A percentile compares a stretch with the other conserved stretches of the same genome.
phyloP scores from a whole-genome alignment of 2,113 vertebrate species.

The Syngnathus floridae region DNA sequence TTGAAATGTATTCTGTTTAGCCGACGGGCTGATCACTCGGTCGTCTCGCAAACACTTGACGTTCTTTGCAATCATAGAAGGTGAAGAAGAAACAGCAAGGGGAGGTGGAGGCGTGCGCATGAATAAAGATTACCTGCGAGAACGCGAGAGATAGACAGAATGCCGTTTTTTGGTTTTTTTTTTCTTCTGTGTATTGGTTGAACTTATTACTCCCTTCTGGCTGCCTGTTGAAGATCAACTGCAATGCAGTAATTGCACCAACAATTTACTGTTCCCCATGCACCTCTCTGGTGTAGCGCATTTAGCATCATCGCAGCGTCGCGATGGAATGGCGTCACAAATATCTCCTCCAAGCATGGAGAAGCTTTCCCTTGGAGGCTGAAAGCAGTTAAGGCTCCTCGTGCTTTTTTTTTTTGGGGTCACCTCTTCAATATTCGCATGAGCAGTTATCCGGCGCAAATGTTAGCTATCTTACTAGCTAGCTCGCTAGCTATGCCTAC shows the following conservation, averaged over 20 bases:
- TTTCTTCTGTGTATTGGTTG: neutral
- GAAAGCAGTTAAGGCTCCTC: too few relatives aligned
- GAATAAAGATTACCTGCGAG: constrained; percentile 7
- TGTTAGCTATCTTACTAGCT: too few relatives aligned
- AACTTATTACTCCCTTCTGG: neutral
- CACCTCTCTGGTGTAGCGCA: neutral
- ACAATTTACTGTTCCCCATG: neutral
- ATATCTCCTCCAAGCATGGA: too few relatives aligned
- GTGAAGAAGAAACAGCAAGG: neutral
- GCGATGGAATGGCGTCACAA: too few relatives aligned
- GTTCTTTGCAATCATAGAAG: neutral
- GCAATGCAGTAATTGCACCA: constrained; percentile 2
- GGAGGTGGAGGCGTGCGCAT: neutral
- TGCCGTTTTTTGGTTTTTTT: neutral
- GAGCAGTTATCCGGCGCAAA: too few relatives aligned
- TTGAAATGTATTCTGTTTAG: neutral
- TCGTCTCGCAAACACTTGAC: neutral
- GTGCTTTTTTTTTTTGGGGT: too few relatives aligned
- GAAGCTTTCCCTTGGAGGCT: too few relatives aligned
- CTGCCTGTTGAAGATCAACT: constrained; percentile 4
- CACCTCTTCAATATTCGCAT: too few relatives aligned
- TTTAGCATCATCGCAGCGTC: neutral
- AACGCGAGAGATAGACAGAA: neutral
- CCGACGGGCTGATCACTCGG: neutral
- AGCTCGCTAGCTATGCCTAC: too few relatives aligned